Conservation (phyloP, 1,140 invertebrate genomes). For the Psix sp. region DNA sequence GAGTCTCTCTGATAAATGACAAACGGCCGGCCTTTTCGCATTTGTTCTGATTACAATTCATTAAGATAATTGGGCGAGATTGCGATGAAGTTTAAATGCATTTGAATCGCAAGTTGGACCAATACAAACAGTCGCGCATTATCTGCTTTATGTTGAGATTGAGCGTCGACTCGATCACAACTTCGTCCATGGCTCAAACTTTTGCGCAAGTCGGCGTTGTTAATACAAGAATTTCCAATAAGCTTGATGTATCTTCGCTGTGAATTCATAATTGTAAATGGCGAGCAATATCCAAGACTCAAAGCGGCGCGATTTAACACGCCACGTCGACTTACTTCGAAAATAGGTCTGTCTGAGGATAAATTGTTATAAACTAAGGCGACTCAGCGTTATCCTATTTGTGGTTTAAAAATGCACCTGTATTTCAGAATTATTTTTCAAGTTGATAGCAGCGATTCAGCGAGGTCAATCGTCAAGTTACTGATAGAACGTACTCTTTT, state of each 20-base stretch:
- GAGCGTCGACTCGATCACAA: conserved; percentile 69
- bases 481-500: conserved; percentile 49
- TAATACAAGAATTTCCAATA: conserved; percentile 70
- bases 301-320: conserved; percentile 38
- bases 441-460: conserved; percentile 31
- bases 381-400: conserved; percentile 18
- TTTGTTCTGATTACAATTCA: conserved; percentile 56
- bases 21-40: conserved; percentile 35
- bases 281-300: conserved; percentile 48
- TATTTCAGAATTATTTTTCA: conserved; percentile 48
- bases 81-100: conserved; percentile 44
- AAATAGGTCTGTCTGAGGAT: no score
- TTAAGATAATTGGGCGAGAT: conserved; percentile 53
- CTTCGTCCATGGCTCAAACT: conserved; percentile 68
- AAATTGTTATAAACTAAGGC: conserved; percentile 48
- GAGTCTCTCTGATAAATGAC: conserved; percentile 49
- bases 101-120: conserved; percentile 51
- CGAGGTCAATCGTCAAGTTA: conserved; percentile 21
- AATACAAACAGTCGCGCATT: conserved; percentile 48
- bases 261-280: conserved; percentile 49
- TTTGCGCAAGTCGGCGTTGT: conserved; percentile 67
- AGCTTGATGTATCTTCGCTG: conserved; percentile 65
- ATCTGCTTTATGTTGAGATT: conserved; percentile 52
- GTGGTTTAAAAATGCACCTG: conserved; percentile 30
- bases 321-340: conserved; percentile 28